Conservation (phyloP, 2,888 invertebrate species). For the Uropetala carovei region DNA sequence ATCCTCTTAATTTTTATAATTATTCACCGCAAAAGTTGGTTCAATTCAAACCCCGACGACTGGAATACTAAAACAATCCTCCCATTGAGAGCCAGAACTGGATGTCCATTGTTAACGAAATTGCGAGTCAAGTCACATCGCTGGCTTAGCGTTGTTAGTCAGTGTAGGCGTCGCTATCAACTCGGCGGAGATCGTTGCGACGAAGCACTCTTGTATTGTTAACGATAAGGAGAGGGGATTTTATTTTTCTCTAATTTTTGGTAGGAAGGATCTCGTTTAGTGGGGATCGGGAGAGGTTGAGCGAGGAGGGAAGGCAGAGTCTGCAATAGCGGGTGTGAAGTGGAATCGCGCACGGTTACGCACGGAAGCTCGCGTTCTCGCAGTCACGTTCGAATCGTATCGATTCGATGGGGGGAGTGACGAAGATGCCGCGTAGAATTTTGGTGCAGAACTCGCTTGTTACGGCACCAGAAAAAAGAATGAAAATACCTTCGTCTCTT, state of each 20-base stretch:
- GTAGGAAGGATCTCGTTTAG: not conserved
- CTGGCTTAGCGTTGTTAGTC: no score
- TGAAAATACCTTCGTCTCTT: not conserved
- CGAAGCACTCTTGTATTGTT: not conserved
- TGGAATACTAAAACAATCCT: no score
- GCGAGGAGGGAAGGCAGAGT: not conserved
- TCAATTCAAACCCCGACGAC: no score
- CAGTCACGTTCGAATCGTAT: constrained; percentile 36
- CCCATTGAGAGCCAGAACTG: no score
- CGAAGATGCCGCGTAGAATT: not conserved
- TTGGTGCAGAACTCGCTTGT: not conserved
- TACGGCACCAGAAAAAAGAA: not conserved
- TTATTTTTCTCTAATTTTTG: no score
- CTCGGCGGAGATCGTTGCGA: not conserved
- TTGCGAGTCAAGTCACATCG: no score
- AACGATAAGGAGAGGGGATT: no score
- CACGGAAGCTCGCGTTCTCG: not conserved
- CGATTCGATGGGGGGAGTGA: constrained; percentile 14
- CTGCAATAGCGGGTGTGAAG: not conserved
- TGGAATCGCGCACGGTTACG: constrained; percentile 11
- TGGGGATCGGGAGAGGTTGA: not conserved
- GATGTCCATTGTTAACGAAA: no score
- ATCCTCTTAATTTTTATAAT: no score
- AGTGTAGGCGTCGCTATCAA: no score
- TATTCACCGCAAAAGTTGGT: no score